phyloP scores from a whole-genome alignment of 2,888 invertebrate species.

The Hydraecia micacea region DNA sequence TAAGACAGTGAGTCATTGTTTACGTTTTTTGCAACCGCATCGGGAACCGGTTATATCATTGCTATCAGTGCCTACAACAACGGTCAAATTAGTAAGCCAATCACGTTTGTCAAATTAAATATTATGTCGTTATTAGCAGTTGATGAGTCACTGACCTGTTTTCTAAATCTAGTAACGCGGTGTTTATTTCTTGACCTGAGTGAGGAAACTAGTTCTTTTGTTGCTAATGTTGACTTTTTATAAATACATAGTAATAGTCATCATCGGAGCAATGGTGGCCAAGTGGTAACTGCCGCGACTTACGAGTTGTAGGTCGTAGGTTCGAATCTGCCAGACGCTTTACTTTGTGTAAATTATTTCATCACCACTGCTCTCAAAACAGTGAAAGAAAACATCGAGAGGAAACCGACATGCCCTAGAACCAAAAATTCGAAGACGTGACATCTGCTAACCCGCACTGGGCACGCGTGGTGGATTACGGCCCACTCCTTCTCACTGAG shows the following conservation, averaged over 20 bases:
- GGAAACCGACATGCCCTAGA: too few species aligned
- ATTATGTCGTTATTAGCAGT: constrained; percentile 6
- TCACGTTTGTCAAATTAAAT: constrained; percentile 57
- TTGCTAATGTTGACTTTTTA: neutral
- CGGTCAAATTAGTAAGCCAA: constrained; percentile 51
- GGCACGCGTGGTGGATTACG: too few species aligned
- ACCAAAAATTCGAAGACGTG: too few species aligned
- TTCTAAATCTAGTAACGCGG: constrained; percentile 14
- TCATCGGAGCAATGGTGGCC: too few species aligned
- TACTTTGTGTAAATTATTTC: too few species aligned
- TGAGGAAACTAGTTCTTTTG: neutral
- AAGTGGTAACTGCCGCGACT: too few species aligned
- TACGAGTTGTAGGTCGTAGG: too few species aligned
- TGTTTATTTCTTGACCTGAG: constrained; percentile 29
- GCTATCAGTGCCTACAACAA: constrained; percentile 35
- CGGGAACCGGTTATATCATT: constrained; percentile 46
- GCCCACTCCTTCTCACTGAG: too few species aligned
- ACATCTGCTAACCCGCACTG: too few species aligned
- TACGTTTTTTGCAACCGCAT: constrained; percentile 62
- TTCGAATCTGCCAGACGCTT: too few species aligned
- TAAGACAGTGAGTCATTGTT: constrained; percentile 65
- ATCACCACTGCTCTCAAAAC: too few species aligned
- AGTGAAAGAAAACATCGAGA: too few species aligned
- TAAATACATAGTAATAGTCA: neutral
- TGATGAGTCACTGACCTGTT: constrained; percentile 61